phyloP scores from a whole-genome alignment of 1,140 invertebrate genomes.

The Drosophila paulistorum region DNA sequence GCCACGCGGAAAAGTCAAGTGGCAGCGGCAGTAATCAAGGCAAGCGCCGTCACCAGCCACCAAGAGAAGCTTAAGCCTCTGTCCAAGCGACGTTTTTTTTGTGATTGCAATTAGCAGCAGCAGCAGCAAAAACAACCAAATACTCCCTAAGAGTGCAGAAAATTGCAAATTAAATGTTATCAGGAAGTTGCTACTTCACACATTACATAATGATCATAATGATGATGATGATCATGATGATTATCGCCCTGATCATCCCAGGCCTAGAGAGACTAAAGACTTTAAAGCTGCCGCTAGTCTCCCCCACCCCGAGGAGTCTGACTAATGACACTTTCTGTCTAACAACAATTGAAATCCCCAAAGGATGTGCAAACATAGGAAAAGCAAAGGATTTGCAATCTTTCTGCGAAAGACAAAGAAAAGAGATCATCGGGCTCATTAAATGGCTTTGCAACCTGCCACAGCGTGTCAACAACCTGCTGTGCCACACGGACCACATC shows the following conservation, averaged over 20 bases:
- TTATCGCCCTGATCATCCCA: conserved; percentile 13
- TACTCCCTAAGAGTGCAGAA: conserved; percentile 31
- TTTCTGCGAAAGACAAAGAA: conserved; percentile 49
- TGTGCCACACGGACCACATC: conserved; percentile 58
- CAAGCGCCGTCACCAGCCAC: conserved; percentile 30
- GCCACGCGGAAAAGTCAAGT: conserved; percentile 75
- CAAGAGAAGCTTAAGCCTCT: conserved; percentile 29
- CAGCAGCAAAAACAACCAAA: neutral
- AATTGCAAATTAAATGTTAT: conserved; percentile 76
- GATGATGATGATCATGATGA: conserved; percentile 56
- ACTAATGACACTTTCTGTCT: conserved; percentile 54
- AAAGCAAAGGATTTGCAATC: conserved; percentile 38
- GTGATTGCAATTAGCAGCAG: conserved; percentile 69
- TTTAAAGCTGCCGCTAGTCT: conserved; percentile 9
- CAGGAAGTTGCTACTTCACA: conserved; percentile 63
- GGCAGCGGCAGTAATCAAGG: conserved; percentile 69
- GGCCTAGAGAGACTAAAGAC: conserved; percentile 6
- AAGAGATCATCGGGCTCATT: conserved; percentile 76
- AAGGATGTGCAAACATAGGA: neutral
- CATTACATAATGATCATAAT: conserved; percentile 68
- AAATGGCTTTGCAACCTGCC: conserved; percentile 63
- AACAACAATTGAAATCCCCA: conserved; percentile 35
- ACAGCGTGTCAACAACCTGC: conserved; percentile 49
- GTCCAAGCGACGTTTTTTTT: conserved; percentile 5
- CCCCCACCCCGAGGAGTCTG: conserved; percentile 2